These are phyloP conservation scores for Eumacrocentrus americanus DNA, from an alignment of 2,888 invertebrate genomes.

Conservation along the genomic window DNA sequence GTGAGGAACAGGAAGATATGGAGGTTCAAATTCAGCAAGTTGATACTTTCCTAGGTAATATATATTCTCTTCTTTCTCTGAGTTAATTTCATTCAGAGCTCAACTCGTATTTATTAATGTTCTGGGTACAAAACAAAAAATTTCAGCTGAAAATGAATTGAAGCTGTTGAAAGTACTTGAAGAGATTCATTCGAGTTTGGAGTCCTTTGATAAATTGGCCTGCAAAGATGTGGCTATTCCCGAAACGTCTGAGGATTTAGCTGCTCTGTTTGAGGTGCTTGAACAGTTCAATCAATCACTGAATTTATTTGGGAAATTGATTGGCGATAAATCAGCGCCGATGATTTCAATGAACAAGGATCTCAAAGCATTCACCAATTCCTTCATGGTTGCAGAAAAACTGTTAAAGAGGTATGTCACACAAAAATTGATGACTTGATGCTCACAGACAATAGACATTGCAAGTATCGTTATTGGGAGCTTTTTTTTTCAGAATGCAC, in stretches of 20 bases:
- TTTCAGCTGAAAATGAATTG: slow-evolving; percentile 35
- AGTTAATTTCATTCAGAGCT: not conserved
- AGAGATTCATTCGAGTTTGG: slow-evolving; percentile 35
- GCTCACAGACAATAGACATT: too few relatives aligned
- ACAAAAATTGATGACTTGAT: too few relatives aligned
- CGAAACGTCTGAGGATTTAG: slow-evolving; percentile 33
- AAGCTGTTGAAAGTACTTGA: slow-evolving; percentile 31
- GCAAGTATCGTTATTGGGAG: too few relatives aligned
- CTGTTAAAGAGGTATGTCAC: slow-evolving; percentile 35
- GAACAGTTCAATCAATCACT: slow-evolving; percentile 33
- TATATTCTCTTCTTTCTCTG: not conserved
- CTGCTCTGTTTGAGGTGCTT: slow-evolving; percentile 30
- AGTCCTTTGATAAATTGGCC: slow-evolving; percentile 39
- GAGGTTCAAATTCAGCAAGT: slow-evolving; percentile 36
- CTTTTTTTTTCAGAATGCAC: slow-evolving; percentile 35
- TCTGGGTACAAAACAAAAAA: not conserved
- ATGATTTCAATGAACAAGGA: slow-evolving; percentile 31
- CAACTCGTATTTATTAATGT: not conserved
- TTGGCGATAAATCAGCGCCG: slow-evolving; percentile 33
- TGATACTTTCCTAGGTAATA: slow-evolving; percentile 34
- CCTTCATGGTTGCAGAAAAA: slow-evolving; percentile 29
- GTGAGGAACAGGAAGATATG: slow-evolving; percentile 34
- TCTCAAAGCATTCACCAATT: slow-evolving; percentile 37
- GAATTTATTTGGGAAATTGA: slow-evolving; percentile 32
- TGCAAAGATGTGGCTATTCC: slow-evolving; percentile 45